These are phyloP conservation scores for Andrena hattorfiana DNA, from an alignment of 2,888 invertebrate species.

Conservation along the genomic window DNA sequence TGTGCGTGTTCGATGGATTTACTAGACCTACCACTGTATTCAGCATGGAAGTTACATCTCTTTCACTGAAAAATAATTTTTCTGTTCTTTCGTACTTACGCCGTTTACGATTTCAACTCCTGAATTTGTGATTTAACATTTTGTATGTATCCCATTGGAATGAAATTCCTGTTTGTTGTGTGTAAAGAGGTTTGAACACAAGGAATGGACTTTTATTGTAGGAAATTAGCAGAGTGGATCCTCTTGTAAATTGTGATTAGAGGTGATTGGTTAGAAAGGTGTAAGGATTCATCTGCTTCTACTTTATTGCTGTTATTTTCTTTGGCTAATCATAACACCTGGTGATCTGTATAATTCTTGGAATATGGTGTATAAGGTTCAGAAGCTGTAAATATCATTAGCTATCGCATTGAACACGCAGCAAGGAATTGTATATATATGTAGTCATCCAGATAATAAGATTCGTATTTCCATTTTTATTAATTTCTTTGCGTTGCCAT, in stretches of 20 bases:
- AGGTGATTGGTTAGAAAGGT: not conserved
- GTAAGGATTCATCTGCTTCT: not conserved
- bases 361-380: not conserved
- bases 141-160: not conserved
- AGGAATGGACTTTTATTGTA: no score
- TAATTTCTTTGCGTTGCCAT: not conserved
- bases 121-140: not conserved
- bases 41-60: no score
- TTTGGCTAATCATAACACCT: not conserved
- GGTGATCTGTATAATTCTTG: not conserved
- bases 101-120: no score
- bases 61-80: no score
- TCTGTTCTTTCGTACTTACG: no score
- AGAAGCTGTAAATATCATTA: not conserved
- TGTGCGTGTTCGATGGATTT: no score
- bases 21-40: no score
- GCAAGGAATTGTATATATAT: not conserved
- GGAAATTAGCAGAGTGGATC: not conserved
- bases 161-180: no score
- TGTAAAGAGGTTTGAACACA: no score
- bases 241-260: not conserved
- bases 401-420: not conserved
- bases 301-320: not conserved
- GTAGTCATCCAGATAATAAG: not conserved
- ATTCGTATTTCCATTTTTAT: not conserved